phyloP scores from a whole-genome alignment of 2,797 vertebrate genomes.

The Podarcis siculus region DNA sequence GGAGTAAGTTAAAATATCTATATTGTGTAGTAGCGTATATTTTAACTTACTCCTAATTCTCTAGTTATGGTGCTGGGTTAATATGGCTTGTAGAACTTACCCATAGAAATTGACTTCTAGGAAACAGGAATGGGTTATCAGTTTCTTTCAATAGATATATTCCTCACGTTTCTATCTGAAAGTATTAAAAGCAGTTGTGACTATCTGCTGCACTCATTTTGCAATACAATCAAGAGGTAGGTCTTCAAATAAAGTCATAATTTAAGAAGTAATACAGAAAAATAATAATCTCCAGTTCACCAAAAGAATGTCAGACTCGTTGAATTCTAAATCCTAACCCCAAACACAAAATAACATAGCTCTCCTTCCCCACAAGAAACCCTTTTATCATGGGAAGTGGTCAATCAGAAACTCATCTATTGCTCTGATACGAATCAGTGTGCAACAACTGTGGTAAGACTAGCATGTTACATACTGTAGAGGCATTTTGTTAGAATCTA shows the following conservation, averaged over 20 bases:
- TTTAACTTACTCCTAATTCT: not conserved
- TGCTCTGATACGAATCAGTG: not conserved
- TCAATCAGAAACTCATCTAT: not conserved
- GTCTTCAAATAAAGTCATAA: no score
- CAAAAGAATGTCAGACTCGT: not conserved
- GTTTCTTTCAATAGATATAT: not conserved
- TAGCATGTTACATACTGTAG: not conserved
- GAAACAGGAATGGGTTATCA: not conserved
- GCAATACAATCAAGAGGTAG: no score
- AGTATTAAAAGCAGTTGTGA: not conserved
- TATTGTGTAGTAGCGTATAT: not conserved
- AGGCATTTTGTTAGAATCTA: conserved; percentile 15
- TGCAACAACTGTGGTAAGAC: not conserved
- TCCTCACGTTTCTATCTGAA: not conserved
- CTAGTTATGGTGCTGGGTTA: not conserved
- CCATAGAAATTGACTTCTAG: not conserved
- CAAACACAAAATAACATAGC: not conserved
- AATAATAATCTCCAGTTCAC: no score
- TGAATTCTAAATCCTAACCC: not conserved
- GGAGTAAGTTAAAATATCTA: no score
- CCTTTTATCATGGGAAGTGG: not conserved
- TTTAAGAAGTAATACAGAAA: no score
- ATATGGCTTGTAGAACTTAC: conserved; percentile 5
- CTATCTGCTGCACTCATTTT: not conserved
- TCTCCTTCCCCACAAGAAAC: not conserved